These are phyloP conservation scores for Ancistrus triradiatus DNA, from an alignment of 2,113 vertebrate genomes.

Conservation along the genomic window DNA sequence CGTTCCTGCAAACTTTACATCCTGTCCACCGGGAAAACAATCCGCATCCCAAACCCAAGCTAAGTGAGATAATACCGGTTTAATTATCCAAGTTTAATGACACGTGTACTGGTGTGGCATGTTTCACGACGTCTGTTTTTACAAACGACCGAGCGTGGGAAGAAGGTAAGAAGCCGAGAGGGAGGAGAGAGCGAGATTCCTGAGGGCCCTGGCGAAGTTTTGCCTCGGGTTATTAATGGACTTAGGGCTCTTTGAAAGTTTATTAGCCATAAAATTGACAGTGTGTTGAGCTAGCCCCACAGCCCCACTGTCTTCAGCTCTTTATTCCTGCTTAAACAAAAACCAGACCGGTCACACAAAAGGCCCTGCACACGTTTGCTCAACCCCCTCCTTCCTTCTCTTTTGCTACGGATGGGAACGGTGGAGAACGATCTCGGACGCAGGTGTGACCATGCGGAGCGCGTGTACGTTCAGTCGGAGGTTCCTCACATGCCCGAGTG, in stretches of 20 bases:
- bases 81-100: too few species aligned
- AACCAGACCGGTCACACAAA: conserved; percentile 52
- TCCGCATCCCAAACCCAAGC: too few species aligned
- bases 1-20: too few species aligned
- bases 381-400: conserved; percentile 23
- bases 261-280: conserved; percentile 90
- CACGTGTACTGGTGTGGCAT: too few species aligned
- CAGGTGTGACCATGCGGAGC: conserved; percentile 69
- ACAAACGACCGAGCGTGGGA: conserved; percentile 9
- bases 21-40: too few species aligned
- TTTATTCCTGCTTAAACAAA: conserved; percentile 64
- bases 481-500: conserved; percentile 58
- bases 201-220: conserved; percentile 73
- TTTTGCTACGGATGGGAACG: conserved; percentile 47
- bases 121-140: conserved; percentile 23
- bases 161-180: conserved; percentile 39
- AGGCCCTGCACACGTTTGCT: conserved; percentile 56
- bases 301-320: conserved; percentile 54
- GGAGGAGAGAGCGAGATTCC: conserved; percentile 72
- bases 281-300: conserved; percentile 71
- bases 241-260: conserved; percentile 87
- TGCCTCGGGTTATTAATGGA: conserved; percentile 79
- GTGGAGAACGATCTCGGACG: conserved; percentile 49
- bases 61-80: too few species aligned
- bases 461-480: conserved; percentile 64